Evolutionary conservation across 1,140 invertebrate species (phyloP).

Genomic region (Temnothorax curvispinosus): DNA sequence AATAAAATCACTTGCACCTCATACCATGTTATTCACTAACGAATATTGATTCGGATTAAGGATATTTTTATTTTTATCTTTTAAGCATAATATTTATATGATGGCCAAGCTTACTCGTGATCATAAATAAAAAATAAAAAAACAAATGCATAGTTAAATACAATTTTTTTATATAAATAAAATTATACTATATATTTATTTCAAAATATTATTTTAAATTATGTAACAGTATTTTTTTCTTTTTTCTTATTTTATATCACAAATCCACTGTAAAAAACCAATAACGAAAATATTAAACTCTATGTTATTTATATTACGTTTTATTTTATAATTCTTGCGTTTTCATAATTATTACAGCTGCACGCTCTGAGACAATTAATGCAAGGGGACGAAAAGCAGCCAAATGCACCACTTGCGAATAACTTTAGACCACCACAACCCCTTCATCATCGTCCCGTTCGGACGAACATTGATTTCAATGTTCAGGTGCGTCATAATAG

Average conservation of each 20-base stretch:
- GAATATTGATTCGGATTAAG: not conserved
- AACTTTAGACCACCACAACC: conserved; percentile 96
- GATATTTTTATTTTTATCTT: conserved; percentile 2
- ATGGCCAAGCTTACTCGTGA: not conserved
- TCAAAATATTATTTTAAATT: not conserved
- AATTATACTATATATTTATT: not conserved
- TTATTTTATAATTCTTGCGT: not conserved
- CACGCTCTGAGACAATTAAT: conserved; percentile 92
- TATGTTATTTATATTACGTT: not conserved
- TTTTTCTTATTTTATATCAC: not conserved
- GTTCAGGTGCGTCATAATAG: conserved; percentile 86
- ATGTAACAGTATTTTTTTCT: not conserved
- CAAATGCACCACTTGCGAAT: conserved; percentile 96
- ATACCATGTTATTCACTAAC: not conserved
- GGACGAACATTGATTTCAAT: conserved; percentile 98
- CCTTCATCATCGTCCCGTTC: conserved; percentile 95
- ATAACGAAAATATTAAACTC: not conserved
- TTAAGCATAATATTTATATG: not conserved
- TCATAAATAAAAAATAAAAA: not conserved
- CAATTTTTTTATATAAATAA: not conserved
- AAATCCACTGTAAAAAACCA: not conserved
- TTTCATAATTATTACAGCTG: conserved; percentile 87
- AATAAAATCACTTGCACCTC: conserved; percentile 36
- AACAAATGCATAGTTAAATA: not conserved
- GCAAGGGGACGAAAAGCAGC: conserved; percentile 94